Percentiles rank a stretch among this genome's conserved stretches.
phyloP scores from a whole-genome alignment of 2,888 invertebrate genomes.

The Caenorhabditis auriculariae region DNA sequence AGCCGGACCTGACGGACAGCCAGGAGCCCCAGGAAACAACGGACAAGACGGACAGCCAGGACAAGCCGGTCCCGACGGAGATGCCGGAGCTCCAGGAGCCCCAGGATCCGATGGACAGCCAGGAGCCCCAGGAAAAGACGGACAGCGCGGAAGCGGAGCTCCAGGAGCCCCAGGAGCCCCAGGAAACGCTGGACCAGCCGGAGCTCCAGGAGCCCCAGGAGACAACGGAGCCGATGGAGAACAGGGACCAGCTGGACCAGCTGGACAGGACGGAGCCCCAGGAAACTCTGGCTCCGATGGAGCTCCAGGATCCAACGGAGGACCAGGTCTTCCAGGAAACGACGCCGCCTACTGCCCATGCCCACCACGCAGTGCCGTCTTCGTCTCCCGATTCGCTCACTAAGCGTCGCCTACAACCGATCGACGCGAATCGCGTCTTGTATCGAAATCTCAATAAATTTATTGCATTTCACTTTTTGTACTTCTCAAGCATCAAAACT shows the following conservation, averaged over 20 bases:
- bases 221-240: slow-evolving; percentile 28
- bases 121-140: slow-evolving; percentile 44
- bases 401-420: too few species aligned
- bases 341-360: slow-evolving; percentile 49
- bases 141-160: slow-evolving; percentile 33
- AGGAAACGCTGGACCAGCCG: slow-evolving; percentile 43
- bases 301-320: slow-evolving; percentile 42
- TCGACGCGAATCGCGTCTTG: too few species aligned
- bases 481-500: too few species aligned
- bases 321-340: slow-evolving; percentile 41
- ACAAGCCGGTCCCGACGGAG: slow-evolving; percentile 47
- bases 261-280: slow-evolving; percentile 32
- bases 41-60: slow-evolving; percentile 49
- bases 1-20: slow-evolving; percentile 47
- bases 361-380: slow-evolving; percentile 41
- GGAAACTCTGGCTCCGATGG: slow-evolving; percentile 37
- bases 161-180: slow-evolving; percentile 39
- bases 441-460: too few species aligned
- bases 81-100: slow-evolving; percentile 48
- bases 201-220: slow-evolving; percentile 35
- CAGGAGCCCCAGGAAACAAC: slow-evolving; percentile 43
- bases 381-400: too few species aligned
- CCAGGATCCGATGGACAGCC: slow-evolving; percentile 40
- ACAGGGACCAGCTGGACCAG: slow-evolving; percentile 43
- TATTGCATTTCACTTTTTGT: too few species aligned